Evolutionary conservation across 2,113 vertebrate genomes (phyloP), one percentile per base, ranked within the genome.

Genomic region (Leuciscus idus): DNA sequence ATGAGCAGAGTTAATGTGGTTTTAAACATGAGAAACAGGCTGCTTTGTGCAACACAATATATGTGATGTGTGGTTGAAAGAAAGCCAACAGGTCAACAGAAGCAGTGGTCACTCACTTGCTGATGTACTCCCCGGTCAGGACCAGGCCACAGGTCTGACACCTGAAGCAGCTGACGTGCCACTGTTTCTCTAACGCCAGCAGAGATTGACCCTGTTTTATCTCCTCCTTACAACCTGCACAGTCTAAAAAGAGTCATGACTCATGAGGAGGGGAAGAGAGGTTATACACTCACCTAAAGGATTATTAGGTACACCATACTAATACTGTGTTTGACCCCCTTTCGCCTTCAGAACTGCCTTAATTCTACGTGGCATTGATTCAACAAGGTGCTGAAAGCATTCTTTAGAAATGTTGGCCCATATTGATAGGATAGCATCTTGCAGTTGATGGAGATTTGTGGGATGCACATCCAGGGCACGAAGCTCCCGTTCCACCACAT

Each of bases 101-200:
- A 68, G 3, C 33, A 33, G 30, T n/a, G 30, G 39, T 48, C 74
- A 96, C 98, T 94, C 90, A 99, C 98, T 99, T 99, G 98, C 98
- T 99, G 95, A 99, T 99, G 93, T 99, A 99, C 89, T 99, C 98
- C 86, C 98, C 98, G 0, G 98, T 99, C 88, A 99, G 96, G 89
- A 98, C 96, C 93, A 97, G 94, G 57, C 96, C 97, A 33, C 98
- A 99, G 2, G 97, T 98, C 91, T 96, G 97, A 94, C 98, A 99
- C 92, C 98, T 96, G 95, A 99, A 99, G 93, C 98, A 99, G 95
- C 97, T 98, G 93, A 99, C 97, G 0, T 99, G 98, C 98, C 98
- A 99, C 92, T 99, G 98, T 90, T 98, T 99, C 94, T 99, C 98
- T 94, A 99, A 87, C 0, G 98, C 98, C 95, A 99, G 94, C 61